These are phyloP conservation scores for Spodoptera littoralis DNA, from an alignment of 2,888 invertebrate species.

Conservation along the genomic window DNA sequence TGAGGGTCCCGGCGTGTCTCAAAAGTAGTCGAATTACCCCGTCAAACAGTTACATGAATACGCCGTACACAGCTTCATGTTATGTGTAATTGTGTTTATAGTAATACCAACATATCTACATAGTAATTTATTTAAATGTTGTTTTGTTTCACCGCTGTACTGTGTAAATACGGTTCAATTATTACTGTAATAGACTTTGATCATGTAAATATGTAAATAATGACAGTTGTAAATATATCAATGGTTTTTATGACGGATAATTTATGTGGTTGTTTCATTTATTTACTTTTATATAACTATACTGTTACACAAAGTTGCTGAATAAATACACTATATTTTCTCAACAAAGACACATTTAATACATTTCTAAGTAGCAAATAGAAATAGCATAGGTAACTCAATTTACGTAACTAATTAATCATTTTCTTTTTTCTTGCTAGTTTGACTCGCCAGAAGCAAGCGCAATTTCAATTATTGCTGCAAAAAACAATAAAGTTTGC, in stretches of 20 bases:
- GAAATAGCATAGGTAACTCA: background rate
- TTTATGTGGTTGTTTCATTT: conserved; percentile 70
- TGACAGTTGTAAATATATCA: conserved; percentile 83
- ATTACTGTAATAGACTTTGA: conserved; percentile 67
- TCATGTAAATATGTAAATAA: conserved; percentile 84
- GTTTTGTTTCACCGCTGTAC: conserved; percentile 49
- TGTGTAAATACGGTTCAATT: conserved; percentile 76
- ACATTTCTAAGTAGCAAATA: too few relatives aligned
- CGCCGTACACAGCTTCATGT: conserved; percentile 55
- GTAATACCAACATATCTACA: conserved; percentile 68
- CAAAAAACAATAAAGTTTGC: background rate
- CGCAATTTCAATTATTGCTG: background rate
- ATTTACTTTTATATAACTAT: background rate
- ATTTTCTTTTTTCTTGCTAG: background rate
- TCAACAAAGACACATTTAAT: too few relatives aligned
- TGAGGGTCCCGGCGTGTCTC: too few relatives aligned
- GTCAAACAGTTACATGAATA: conserved; percentile 9
- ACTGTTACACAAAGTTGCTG: background rate
- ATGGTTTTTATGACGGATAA: conserved; percentile 87
- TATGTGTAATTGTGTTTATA: conserved; percentile 35
- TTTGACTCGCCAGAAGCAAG: background rate
- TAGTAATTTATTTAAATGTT: conserved; percentile 41
- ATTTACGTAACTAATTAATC: background rate
- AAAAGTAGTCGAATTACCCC: too few relatives aligned
- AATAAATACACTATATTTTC: too few relatives aligned